Percentiles rank a stretch among this genome's conserved stretches.
Conservation (phyloP, 2,888 invertebrate genomes). For the Chromoteleia sp. region DNA sequence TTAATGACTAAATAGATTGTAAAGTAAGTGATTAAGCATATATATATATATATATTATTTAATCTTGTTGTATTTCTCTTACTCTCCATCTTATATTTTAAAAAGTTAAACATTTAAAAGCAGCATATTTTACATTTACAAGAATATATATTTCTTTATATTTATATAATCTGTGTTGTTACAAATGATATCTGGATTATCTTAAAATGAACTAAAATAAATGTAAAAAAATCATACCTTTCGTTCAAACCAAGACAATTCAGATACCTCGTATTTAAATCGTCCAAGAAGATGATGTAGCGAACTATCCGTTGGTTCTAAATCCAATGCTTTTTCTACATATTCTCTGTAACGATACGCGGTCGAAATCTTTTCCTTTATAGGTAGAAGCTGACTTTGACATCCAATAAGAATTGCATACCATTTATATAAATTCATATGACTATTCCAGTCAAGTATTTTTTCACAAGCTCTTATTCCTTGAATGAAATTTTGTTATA, state of each 20-base stretch:
- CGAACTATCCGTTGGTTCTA: constrained; percentile 87
- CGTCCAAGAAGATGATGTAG: constrained; percentile 89
- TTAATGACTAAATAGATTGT: no score
- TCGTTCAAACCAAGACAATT: constrained; percentile 88
- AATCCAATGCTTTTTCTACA: constrained; percentile 87
- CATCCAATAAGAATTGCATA: constrained; percentile 89
- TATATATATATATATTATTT: no score
- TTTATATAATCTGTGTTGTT: no score
- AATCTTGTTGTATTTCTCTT: no score
- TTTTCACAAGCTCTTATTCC: constrained; percentile 87
- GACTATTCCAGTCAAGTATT: constrained; percentile 85
- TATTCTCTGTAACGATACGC: constrained; percentile 89
- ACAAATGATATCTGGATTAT: constrained; percentile 41
- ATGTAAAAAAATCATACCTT: constrained; percentile 79
- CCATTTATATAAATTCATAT: constrained; percentile 90
- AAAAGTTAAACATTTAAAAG: neutral
- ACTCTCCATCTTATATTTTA: no score
- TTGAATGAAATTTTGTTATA: constrained; percentile 73
- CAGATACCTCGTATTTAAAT: constrained; percentile 89
- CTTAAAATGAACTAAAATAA: constrained; percentile 24
- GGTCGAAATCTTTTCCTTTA: constrained; percentile 88
- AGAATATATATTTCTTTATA: no score
- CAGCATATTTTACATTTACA: no score
- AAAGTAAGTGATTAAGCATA: no score
- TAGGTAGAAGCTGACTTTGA: constrained; percentile 87